Base-by-base conservation (phyloP, 2,888 invertebrate species). In the Thymelicus lineola region DNA sequence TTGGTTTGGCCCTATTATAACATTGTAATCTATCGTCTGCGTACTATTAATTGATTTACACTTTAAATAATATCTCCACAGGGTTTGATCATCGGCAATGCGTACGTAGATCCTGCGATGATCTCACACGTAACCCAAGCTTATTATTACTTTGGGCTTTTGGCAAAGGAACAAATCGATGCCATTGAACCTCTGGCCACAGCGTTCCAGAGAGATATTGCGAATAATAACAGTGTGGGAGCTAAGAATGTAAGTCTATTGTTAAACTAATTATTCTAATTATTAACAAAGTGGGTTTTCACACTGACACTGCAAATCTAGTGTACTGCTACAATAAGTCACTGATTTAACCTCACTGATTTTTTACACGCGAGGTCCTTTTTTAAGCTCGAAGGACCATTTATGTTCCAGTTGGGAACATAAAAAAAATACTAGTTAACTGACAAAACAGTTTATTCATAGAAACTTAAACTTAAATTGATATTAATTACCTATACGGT, bases 81-180 rank as follows among this genome's bases (percentile, higher is more conserved):
- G 93, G 93, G 93, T 46, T 28, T 93, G 9, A 87, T 92, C 20
- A 74, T 93, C 7, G 93, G 93, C 50, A 93, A 93, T 71, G 91
- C 85, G 1, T 90, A 86, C 72, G 79, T 92, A 6, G 91, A 92
- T n/a, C 93, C 93, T 0, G 81, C 76, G 0, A 86, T 90, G 84
- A 85, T 93, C 73, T 71, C 82, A 0, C 77, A 86, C 45, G 70
- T 88, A 17, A 77, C 82, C 0, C 78, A 80, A 15, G 81, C 89
- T 0, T 91, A 87, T 77, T 87, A 88, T 72, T 80, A 91, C 79
- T 88, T 90, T 71, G 92, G 93, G 1, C 75, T 93, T 1, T 66
- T 93, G 53, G 86, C 82, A 17, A 81, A 82, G 50, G 86, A 91
- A 45, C 89, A 93, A 74, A 60, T 90, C 7, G 77, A 85, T 7